Evolutionary conservation across 2,888 invertebrate species (phyloP), one percentile per base, ranked within the genome.

Genomic region (Nephrocerus scutellatus): DNA sequence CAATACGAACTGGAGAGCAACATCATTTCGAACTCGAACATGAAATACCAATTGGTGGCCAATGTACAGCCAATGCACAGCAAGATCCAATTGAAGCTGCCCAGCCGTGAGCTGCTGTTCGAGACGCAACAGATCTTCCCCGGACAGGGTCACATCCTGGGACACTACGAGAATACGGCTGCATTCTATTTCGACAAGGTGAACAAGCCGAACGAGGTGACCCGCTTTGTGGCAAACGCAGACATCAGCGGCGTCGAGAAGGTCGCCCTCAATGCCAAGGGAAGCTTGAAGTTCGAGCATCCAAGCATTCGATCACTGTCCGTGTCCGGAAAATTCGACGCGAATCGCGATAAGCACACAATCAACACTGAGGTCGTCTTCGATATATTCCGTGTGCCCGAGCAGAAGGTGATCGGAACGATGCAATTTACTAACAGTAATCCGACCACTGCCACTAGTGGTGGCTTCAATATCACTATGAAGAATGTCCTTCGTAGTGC

Each of bases 1-100:
- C 80, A 82, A 51, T 82, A 84, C 59, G 75, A 74, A 32, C 70
- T 84, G 10, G 82, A 83, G 55, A 67, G 84, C n/a, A 81, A 81
- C 54, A 74, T 86, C 49, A 79, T 80, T 54, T 72, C 74, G 2
- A 76, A 79, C 46, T 79, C 78, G 20, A 79, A 81, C 48, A 72
- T 75, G 46, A 83, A 84, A 50, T 86, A 84, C 62, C 79, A 82
- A 48, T 74, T 84, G 37, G 76, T 79, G 39, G 63, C 78, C 0
- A 82, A 80, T 62, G 61, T 77, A 39, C 75, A 80, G 34, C 79
- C 82, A 1, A 75, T 74, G 9, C 70, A 73, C 49, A 76, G 79
- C 52, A 77, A 80, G 16, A 60, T 79, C 3, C 74, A 78, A 25
- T 53, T 86, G 2, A 75, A 76, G 1, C 70, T 85, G 4, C 86